Conservation (phyloP, 2,113 vertebrate genomes). For the Pseudonaja textilis region DNA sequence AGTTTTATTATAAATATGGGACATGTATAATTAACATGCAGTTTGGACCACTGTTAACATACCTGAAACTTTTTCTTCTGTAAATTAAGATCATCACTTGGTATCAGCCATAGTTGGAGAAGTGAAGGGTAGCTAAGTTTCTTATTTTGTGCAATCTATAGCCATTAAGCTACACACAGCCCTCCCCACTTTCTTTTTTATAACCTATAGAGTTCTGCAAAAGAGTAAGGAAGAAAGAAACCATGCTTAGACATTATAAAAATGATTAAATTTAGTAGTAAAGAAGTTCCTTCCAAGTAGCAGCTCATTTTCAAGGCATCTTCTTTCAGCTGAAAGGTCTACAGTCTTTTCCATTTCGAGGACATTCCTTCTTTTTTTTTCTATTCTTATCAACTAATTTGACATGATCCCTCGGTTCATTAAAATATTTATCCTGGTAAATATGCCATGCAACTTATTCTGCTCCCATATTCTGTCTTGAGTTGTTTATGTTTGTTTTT, state of each 20-base stretch:
- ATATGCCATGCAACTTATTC: neutral
- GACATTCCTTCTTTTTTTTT: neutral
- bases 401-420: neutral
- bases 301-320: neutral
- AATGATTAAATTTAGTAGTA: neutral
- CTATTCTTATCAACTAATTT: neutral
- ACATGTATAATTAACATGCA: neutral
- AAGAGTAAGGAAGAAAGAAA: too few relatives aligned
- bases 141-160: neutral
- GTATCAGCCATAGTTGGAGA: neutral
- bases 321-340: neutral
- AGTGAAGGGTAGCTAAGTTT: neutral
- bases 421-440: neutral
- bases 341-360: neutral
- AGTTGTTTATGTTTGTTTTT: neutral
- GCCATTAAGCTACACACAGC: neutral
- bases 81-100: neutral
- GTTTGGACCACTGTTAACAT: neutral
- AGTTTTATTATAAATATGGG: neutral
- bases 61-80: conserved; percentile 5
- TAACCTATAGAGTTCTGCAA: neutral
- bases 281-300: neutral
- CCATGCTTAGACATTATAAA: neutral
- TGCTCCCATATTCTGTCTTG: neutral
- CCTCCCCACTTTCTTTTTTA: neutral